phyloP scores from a whole-genome alignment of 2,797 vertebrate genomes.

The Cirrhinus mrigala region DNA sequence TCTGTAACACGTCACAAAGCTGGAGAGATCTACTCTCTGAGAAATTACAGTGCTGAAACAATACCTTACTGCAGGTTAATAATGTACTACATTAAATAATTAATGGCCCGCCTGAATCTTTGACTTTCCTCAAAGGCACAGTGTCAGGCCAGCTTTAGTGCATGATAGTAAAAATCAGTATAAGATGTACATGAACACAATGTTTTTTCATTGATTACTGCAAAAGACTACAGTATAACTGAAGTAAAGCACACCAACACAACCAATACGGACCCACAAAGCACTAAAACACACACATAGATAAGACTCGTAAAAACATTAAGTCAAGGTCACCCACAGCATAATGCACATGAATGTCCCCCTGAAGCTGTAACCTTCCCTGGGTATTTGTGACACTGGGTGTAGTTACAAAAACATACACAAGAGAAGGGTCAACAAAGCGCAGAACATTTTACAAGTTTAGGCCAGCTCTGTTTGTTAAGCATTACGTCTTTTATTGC shows the following conservation, averaged over 20 bases:
- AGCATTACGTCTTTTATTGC: slow-evolving; percentile 5
- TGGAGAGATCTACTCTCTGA: neutral
- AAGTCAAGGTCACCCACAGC: slow-evolving; percentile 26
- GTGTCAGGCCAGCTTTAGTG: neutral
- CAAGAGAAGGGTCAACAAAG: neutral
- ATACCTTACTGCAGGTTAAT: slow-evolving; percentile 53
- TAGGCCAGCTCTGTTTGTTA: slow-evolving; percentile 23
- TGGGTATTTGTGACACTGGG: neutral
- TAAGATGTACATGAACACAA: too few relatives aligned
- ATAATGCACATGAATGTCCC: neutral
- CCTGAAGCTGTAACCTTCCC: neutral
- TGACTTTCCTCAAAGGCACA: slow-evolving; percentile 50
- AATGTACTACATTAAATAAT: slow-evolving; percentile 50
- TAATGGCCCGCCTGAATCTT: slow-evolving; percentile 48
- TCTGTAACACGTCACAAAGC: slow-evolving; percentile 14
- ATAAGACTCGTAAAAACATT: slow-evolving; percentile 26
- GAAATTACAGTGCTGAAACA: slow-evolving; percentile 35
- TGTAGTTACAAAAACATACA: slow-evolving; percentile 14
- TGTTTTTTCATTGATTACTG: too few relatives aligned
- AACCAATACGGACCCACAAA: too few relatives aligned
- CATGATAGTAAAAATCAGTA: neutral
- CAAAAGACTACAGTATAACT: neutral
- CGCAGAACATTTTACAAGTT: neutral
- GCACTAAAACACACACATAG: too few relatives aligned
- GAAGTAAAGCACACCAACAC: neutral